Conservation (phyloP, 2,888 invertebrate genomes). For the Melanargia galathea region DNA sequence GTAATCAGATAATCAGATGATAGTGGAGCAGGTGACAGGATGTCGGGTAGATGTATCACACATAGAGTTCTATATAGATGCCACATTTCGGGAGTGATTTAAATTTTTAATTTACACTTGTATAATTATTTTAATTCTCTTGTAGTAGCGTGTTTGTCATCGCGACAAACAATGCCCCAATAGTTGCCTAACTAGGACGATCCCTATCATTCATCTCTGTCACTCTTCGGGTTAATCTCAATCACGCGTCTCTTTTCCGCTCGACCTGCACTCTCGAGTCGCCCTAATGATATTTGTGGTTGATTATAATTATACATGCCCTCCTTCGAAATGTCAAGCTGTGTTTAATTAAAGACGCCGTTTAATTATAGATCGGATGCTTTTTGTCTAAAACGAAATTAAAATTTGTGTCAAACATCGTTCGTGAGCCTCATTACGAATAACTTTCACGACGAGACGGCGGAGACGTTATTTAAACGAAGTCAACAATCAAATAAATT, state of each 20-base stretch:
- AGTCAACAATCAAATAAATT: constrained; percentile 17
- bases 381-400: constrained; percentile 49
- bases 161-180: constrained; percentile 37
- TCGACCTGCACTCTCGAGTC: constrained; percentile 68
- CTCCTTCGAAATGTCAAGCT: constrained; percentile 81
- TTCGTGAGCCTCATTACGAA: constrained; percentile 11
- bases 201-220: constrained; percentile 69
- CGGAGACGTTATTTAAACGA: constrained; percentile 13
- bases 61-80: too few species aligned
- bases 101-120: too few species aligned
- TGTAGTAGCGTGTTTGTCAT: constrained; percentile 10
- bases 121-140: neutral
- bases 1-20: too few species aligned
- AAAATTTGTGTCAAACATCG: constrained; percentile 22
- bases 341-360: constrained; percentile 75
- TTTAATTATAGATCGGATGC: constrained; percentile 68
- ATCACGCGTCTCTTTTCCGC: constrained; percentile 50
- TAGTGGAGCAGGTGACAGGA: too few species aligned
- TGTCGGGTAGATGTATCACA: too few species aligned
- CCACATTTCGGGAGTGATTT: too few species aligned
- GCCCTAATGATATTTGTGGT: constrained; percentile 82
- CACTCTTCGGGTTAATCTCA: constrained; percentile 52
- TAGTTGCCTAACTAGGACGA: constrained; percentile 54
- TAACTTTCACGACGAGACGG: neutral
- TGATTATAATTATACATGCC: constrained; percentile 79